phyloP scores from a whole-genome alignment of 2,888 invertebrate species.

The Gisinianus flammeolus region DNA sequence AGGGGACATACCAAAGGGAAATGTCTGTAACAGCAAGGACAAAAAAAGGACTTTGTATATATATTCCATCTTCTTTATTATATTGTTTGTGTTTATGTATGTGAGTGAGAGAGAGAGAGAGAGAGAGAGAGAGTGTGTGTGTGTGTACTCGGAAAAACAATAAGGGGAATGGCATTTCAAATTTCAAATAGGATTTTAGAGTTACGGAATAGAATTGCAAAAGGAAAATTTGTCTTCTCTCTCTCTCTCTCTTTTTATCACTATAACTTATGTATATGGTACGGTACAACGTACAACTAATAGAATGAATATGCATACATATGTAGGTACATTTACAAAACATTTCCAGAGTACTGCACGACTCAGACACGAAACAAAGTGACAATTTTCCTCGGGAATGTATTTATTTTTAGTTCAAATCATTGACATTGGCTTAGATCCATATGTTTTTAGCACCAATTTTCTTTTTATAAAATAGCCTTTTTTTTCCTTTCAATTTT shows the following conservation, averaged over 20 bases:
- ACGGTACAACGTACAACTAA: neutral
- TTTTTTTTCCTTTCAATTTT: neutral
- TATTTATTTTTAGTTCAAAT: slow-evolving; percentile 29
- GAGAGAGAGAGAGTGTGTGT: too few species aligned
- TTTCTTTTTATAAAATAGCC: neutral
- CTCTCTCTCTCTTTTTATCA: neutral
- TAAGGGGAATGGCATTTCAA: slow-evolving; percentile 34
- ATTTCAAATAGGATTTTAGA: slow-evolving; percentile 38
- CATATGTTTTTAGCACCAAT: neutral
- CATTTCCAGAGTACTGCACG: slow-evolving; percentile 20
- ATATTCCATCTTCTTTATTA: too few species aligned
- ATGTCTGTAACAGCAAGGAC: too few species aligned
- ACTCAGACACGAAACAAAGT: slow-evolving; percentile 30
- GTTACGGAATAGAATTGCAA: slow-evolving; percentile 1
- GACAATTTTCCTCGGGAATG: slow-evolving; percentile 31
- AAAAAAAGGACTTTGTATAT: too few species aligned
- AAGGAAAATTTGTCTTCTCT: neutral
- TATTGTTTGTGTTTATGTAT: too few species aligned
- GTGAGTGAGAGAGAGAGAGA: too few species aligned
- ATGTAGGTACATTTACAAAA: slow-evolving; percentile 11
- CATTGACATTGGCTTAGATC: slow-evolving; percentile 1
- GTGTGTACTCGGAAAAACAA: slow-evolving; percentile 9
- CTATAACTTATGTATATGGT: neutral
- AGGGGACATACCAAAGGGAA: too few species aligned
- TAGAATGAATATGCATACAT: neutral